phyloP scores from a whole-genome alignment of 2,888 invertebrate genomes.

The Metacarcinus magister region DNA sequence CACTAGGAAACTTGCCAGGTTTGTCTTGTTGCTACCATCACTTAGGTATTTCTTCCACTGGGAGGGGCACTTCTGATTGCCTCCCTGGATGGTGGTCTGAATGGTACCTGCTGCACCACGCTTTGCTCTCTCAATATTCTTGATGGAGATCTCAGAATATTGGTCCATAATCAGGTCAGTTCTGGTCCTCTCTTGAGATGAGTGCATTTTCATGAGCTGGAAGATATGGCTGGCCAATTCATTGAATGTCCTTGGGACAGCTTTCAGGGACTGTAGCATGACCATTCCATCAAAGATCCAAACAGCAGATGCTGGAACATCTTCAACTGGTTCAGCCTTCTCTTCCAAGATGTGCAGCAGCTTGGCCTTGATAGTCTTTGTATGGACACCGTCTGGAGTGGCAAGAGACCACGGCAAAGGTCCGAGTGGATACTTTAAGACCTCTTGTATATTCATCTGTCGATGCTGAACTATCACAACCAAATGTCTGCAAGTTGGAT shows the following conservation, averaged over 20 bases:
- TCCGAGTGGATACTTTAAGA: neutral
- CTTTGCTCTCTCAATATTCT: conserved; percentile 35
- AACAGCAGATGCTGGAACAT: neutral
- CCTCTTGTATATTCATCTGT: neutral
- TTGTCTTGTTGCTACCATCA: neutral
- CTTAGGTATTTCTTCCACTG: conserved; percentile 46
- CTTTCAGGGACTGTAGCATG: too few species aligned
- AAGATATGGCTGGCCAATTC: neutral
- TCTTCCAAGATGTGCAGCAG: neutral
- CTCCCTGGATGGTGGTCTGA: conserved; percentile 10
- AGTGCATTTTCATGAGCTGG: neutral
- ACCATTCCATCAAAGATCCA: conserved; percentile 57
- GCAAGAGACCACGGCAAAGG: neutral
- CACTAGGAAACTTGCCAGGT: conserved; percentile 27
- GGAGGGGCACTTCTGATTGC: conserved; percentile 49
- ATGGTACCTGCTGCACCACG: conserved; percentile 17
- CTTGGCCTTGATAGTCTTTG: neutral
- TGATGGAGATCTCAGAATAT: conserved; percentile 53
- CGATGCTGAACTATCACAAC: neutral
- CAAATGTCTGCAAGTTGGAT: neutral
- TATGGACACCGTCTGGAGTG: neutral
- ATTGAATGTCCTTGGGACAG: conserved; percentile 54
- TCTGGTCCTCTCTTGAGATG: neutral
- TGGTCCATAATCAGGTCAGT: conserved; percentile 57
- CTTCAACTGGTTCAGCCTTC: neutral